phyloP scores from a whole-genome alignment of 2,113 vertebrate species.

The Beaufortia kweichowensis region DNA sequence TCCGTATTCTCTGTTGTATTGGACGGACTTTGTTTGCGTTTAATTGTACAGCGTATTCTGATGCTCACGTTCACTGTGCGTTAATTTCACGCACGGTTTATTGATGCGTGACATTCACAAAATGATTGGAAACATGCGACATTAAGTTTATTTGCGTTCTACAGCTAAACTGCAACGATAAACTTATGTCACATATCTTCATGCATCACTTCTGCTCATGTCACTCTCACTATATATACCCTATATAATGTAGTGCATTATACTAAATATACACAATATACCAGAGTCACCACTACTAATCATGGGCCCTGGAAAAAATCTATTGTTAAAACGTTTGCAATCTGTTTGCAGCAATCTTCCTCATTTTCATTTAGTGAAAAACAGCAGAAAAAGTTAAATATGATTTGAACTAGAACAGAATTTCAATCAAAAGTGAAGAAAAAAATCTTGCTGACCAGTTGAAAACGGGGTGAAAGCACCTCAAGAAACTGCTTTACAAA shows the following conservation, averaged over 20 bases:
- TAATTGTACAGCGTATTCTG: conserved; percentile 77
- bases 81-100: conserved; percentile 72
- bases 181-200: conserved; percentile 10
- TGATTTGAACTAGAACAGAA: too few species aligned
- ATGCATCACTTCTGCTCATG: conserved; percentile 3
- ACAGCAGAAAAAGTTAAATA: too few species aligned
- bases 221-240: background rate
- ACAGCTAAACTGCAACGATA: conserved; percentile 19
- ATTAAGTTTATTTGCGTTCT: conserved; percentile 41
- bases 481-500: too few species aligned
- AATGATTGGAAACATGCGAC: conserved; percentile 59
- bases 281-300: too few species aligned
- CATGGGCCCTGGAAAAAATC: too few species aligned
- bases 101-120: conserved; percentile 67
- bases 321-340: too few species aligned
- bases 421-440: too few species aligned
- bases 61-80: conserved; percentile 66
- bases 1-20: conserved; percentile 73
- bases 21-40: conserved; percentile 72
- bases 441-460: too few species aligned
- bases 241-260: background rate
- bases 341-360: too few species aligned
- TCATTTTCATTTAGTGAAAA: background rate
- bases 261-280: background rate
- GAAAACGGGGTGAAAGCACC: too few species aligned